Evolutionary conservation across 2,888 invertebrate species (phyloP), one percentile per base, ranked within the genome.

Genomic region (Dilophus febrilis): DNA sequence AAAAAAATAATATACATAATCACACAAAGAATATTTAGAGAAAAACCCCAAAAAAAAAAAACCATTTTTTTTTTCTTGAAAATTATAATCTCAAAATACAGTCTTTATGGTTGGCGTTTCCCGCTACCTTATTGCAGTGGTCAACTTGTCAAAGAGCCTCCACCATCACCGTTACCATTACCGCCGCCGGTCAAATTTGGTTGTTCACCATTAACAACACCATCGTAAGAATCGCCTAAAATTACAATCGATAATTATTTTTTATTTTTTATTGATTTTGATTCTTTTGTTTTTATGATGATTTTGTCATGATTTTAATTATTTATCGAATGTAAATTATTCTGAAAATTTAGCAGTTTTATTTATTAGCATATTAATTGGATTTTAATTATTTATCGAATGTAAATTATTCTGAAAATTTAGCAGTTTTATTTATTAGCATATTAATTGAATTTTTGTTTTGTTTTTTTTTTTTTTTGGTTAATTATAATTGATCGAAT

Each of bases 91-190:
- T 22, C 18, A 35, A 7, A 18, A 35, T 19, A 22, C 79, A 86
- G 85, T 83, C 80, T 86, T 77, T 85, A 85, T 77, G 84, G 85
- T 81, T 85, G 85, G 85, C 85, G 85, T 76, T 86, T 85, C 77
- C 85, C 86, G 73, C 81, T 86, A 78, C 85, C 85, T 76, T 85
- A 86, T 85, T 85, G 85, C 80, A 85, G 85, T 76, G 83, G 83
- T 74, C 61, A 61, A 55, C 54, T 63, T 53, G 59, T 62, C 54
- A 77, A 77, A 73, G 77, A 76, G 67, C 74, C 76, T 53, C 79
- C 79, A 64, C 78, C 79, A 57, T 78, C 77, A 66, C 78, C 77
- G 65, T 71, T 78, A 67, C 78, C 78, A 64, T 70, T 79, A 69
- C 79, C 79, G 59, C 75, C 77, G 58, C 79, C 79, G 55, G 75